Conservation (phyloP, 1,140 invertebrate species). For the Temnothorax longispinosus region DNA sequence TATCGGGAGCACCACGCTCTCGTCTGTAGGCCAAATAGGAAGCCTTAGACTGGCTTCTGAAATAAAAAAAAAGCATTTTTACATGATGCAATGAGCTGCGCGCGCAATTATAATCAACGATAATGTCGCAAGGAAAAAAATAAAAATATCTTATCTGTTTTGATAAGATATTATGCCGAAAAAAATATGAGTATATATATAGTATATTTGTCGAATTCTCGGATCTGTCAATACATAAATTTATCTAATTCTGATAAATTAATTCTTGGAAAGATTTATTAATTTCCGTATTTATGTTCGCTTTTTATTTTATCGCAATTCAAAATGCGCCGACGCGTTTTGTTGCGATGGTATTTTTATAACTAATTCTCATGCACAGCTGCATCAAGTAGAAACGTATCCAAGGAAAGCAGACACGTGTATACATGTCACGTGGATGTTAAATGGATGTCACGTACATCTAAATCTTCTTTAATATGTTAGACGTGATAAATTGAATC, state of each 20-base stretch:
- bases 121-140: not conserved
- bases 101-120: not conserved
- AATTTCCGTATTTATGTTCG: not conserved
- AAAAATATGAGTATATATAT: not conserved
- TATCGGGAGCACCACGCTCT: slow-evolving; percentile 89
- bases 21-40: slow-evolving; percentile 90
- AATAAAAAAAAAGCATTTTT: slow-evolving; percentile 77
- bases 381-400: slow-evolving; percentile 21
- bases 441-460: slow-evolving; percentile 13
- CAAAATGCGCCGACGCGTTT: not conserved
- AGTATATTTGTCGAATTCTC: not conserved
- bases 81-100: not conserved
- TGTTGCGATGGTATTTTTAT: slow-evolving; percentile 19
- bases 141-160: slow-evolving; percentile 14
- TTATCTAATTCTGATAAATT: not conserved
- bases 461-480: slow-evolving; percentile 27
- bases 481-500: not conserved
- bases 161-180: not conserved
- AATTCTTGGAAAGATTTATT: not conserved
- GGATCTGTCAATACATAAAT: not conserved
- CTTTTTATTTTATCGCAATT: slow-evolving; percentile 27
- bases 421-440: slow-evolving; percentile 11
- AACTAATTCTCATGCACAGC: slow-evolving; percentile 37
- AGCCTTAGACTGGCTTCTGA: slow-evolving; percentile 92
- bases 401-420: not conserved